Percentiles rank a stretch among this genome's conserved stretches.
Evolutionary conservation across 2,888 invertebrate species (phyloP).

Genomic region (Agonopterix heracliana): DNA sequence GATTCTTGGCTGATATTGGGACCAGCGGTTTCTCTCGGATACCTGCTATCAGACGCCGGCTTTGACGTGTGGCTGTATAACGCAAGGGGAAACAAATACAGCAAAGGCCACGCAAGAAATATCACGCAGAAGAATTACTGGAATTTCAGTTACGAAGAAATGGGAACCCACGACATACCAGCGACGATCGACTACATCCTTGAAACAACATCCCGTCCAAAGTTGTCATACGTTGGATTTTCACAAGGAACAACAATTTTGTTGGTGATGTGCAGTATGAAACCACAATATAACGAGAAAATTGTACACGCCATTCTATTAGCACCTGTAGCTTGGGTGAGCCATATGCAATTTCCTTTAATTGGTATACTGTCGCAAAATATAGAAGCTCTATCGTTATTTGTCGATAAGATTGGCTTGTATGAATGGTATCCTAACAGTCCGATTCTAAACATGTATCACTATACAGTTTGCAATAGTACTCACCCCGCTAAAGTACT

Average conservation of each 20-base stretch:
- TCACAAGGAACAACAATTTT: slow-evolving; percentile 63
- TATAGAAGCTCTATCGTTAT: slow-evolving; percentile 24
- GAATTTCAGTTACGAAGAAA: slow-evolving; percentile 62
- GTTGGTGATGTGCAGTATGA: slow-evolving; percentile 51
- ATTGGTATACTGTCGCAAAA: slow-evolving; percentile 38
- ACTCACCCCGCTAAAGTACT: slow-evolving; percentile 33
- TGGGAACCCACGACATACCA: slow-evolving; percentile 56
- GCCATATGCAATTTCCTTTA: slow-evolving; percentile 38
- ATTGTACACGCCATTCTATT: slow-evolving; percentile 52
- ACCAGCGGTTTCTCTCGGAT: slow-evolving; percentile 47
- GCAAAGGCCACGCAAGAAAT: slow-evolving; percentile 39
- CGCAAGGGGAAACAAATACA: slow-evolving; percentile 60
- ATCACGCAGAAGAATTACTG: slow-evolving; percentile 43
- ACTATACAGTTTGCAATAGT: slow-evolving; percentile 39
- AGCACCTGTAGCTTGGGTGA: slow-evolving; percentile 56
- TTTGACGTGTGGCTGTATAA: slow-evolving; percentile 63
- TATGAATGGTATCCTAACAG: slow-evolving; percentile 47
- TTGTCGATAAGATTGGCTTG: slow-evolving; percentile 35
- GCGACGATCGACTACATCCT: slow-evolving; percentile 54
- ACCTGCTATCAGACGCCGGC: slow-evolving; percentile 43
- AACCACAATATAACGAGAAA: slow-evolving; percentile 53
- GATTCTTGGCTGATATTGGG: slow-evolving; percentile 61
- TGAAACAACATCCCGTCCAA: slow-evolving; percentile 27
- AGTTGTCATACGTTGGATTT: slow-evolving; percentile 57
- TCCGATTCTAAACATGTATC: slow-evolving; percentile 31